A percentile compares a stretch with the other conserved stretches of the same genome.
phyloP scores from a whole-genome alignment of 1,140 invertebrate genomes.

The Neodiprion pinetum region DNA sequence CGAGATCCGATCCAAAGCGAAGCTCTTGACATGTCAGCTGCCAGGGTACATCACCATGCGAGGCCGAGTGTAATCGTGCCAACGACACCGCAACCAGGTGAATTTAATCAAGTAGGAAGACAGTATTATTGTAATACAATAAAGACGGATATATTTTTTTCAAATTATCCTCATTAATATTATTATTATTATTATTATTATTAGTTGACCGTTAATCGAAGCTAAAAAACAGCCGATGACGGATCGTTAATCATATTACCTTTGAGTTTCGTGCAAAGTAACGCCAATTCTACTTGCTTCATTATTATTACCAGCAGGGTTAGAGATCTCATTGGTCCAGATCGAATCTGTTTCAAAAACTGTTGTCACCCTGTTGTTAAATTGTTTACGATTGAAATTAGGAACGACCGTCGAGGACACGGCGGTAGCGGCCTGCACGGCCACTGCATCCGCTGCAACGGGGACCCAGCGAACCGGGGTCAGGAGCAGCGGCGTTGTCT shows the following conservation, averaged over 20 bases:
- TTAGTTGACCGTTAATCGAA: too few relatives aligned
- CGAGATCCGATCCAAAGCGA: slow-evolving; percentile 59
- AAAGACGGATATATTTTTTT: too few relatives aligned
- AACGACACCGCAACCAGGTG: slow-evolving; percentile 53
- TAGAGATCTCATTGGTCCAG: too few relatives aligned
- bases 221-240: too few relatives aligned
- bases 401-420: slow-evolving; percentile 57
- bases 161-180: too few relatives aligned
- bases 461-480: slow-evolving; percentile 53
- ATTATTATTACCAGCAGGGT: too few relatives aligned
- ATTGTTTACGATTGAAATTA: slow-evolving; percentile 18
- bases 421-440: slow-evolving; percentile 49
- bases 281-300: too few relatives aligned
- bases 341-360: too few relatives aligned
- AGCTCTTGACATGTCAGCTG: slow-evolving; percentile 58
- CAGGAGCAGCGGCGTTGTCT: slow-evolving; percentile 50
- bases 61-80: slow-evolving; percentile 60
- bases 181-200: too few relatives aligned
- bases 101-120: slow-evolving; percentile 15
- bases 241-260: too few relatives aligned
- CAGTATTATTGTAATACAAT: not conserved
- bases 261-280: too few relatives aligned
- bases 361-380: too few relatives aligned
- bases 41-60: slow-evolving; percentile 49
- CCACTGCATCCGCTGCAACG: slow-evolving; percentile 51